Conservation (phyloP, 2,113 vertebrate genomes). For the Sturnus vulgaris region DNA sequence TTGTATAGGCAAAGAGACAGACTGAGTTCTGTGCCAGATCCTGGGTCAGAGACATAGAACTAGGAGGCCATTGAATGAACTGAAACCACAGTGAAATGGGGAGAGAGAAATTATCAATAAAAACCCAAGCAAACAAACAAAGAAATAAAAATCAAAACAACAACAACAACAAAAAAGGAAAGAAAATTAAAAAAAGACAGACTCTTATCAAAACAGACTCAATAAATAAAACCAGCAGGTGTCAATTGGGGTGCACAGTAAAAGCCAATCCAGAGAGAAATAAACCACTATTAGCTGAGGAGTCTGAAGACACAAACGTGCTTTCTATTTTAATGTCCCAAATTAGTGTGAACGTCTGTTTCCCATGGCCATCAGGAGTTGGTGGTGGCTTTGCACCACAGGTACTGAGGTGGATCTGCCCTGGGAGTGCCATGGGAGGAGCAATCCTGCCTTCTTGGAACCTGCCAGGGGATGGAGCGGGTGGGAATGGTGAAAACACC, state of each 20-base stretch:
- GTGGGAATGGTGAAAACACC: rapidly evolving
- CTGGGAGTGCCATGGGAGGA: rapidly evolving
- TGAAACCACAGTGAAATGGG: background rate
- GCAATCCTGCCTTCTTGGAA: rapidly evolving
- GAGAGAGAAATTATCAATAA: background rate
- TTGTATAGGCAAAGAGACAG: background rate
- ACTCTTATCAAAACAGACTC: background rate
- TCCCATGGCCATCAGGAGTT: background rate
- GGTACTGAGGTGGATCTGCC: rapidly evolving
- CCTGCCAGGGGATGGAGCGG: background rate
- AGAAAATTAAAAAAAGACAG: background rate
- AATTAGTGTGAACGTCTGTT: background rate
- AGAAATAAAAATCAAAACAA: background rate
- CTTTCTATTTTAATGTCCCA: background rate
- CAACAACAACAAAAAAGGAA: rapidly evolving
- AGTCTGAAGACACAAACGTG: background rate
- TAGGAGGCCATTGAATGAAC: background rate
- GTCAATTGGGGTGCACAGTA: background rate
- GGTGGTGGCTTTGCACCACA: background rate
- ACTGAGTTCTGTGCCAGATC: background rate
- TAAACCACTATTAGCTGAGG: background rate
- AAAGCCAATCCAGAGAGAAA: background rate
- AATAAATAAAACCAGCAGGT: background rate
- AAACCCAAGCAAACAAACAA: background rate
- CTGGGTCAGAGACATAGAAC: background rate